Conservation (phyloP, 2,797 vertebrate genomes). For the Danio aesculapii region DNA sequence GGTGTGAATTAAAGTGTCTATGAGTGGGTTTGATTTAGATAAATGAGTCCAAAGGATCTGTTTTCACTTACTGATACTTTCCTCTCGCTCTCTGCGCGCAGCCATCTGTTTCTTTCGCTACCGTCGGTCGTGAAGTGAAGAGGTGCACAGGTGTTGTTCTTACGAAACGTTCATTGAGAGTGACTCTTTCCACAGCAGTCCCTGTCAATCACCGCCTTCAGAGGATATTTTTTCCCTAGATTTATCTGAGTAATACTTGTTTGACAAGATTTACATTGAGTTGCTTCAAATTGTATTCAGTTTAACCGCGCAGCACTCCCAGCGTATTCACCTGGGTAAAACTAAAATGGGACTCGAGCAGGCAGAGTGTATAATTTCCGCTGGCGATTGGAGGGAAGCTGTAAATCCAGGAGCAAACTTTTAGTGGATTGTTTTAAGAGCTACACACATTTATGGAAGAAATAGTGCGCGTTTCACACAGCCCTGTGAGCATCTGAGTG, state of each 20-base stretch:
- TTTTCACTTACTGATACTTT: slow-evolving; percentile 28
- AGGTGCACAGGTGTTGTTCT: slow-evolving; percentile 34
- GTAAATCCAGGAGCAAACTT: slow-evolving; percentile 19
- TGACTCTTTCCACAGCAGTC: slow-evolving; percentile 17
- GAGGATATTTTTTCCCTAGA: slow-evolving; percentile 14
- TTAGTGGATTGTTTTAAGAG: slow-evolving; percentile 7
- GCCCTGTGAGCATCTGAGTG: slow-evolving; percentile 28
- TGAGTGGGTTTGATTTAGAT: slow-evolving; percentile 38
- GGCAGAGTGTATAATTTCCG: neutral
- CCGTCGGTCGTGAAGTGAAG: neutral
- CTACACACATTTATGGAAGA: slow-evolving; percentile 4
- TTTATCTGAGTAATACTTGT: slow-evolving; percentile 25
- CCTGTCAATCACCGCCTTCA: slow-evolving; percentile 37
- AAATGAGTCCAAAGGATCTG: slow-evolving; percentile 35
- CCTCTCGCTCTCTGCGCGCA: neutral
- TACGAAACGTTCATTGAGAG: neutral
- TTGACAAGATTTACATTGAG: slow-evolving; percentile 44
- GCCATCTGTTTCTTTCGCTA: slow-evolving; percentile 26
- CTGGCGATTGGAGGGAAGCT: slow-evolving; percentile 3
- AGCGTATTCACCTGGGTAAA: neutral
- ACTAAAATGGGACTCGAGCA: slow-evolving; percentile 10
- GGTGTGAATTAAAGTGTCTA: slow-evolving; percentile 23
- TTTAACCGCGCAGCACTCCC: slow-evolving; percentile 11
- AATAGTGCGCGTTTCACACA: slow-evolving; percentile 9
- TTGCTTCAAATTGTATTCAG: slow-evolving; percentile 27